These are phyloP conservation scores for Tokudaia muenninki DNA, from an alignment of 2,797 vertebrate genomes.

Conservation along the genomic window DNA sequence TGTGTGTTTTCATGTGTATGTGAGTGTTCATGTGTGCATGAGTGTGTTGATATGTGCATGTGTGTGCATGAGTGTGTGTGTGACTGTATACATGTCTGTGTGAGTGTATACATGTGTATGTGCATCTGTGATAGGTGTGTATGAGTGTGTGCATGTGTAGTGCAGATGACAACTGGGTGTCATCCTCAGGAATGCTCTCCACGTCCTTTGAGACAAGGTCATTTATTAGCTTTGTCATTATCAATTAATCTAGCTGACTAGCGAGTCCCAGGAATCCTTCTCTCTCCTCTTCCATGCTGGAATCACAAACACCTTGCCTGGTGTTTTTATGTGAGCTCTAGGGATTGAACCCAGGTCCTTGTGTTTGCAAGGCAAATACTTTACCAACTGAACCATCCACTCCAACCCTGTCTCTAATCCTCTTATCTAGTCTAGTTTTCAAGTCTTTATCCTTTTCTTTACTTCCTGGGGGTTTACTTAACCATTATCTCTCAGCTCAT, in stretches of 20 bases:
- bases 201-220: background rate
- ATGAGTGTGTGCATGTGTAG: background rate
- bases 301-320: background rate
- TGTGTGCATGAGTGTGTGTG: background rate
- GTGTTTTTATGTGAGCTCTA: background rate
- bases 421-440: background rate
- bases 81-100: no score
- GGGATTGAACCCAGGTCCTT: background rate
- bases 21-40: background rate
- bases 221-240: background rate
- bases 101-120: background rate
- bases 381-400: background rate
- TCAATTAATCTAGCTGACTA: background rate
- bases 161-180: background rate
- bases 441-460: conserved; percentile 23
- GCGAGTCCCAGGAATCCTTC: background rate
- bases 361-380: background rate
- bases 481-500: background rate
- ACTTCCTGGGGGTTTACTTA: background rate
- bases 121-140: no score
- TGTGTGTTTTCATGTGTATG: background rate
- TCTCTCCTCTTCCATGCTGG: background rate
- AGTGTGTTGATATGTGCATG: no score
- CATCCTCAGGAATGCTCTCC: background rate
- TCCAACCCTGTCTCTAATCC: background rate